Percentiles rank a stretch among this genome's conserved stretches.
phyloP scores from a whole-genome alignment of 2,113 vertebrate genomes.

The Leucoraja erinaceus region DNA sequence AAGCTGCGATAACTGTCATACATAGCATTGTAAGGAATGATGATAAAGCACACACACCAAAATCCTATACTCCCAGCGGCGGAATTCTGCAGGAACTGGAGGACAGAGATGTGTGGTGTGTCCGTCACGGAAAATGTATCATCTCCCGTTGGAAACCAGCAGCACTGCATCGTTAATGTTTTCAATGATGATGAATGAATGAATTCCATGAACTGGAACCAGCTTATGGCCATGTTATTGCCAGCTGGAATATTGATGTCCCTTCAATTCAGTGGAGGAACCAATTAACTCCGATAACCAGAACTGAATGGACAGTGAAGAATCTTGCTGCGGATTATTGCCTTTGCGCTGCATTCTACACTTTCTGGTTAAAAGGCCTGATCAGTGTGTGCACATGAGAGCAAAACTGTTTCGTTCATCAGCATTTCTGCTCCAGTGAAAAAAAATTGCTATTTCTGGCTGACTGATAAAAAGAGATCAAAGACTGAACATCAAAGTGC shows the following conservation, averaged over 20 bases:
- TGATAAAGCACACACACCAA: too few relatives aligned
- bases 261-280: neutral
- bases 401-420: neutral
- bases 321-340: neutral
- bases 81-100: too few relatives aligned
- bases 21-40: too few relatives aligned
- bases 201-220: neutral
- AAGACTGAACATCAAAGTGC: neutral
- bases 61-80: too few relatives aligned
- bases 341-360: neutral
- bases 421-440: neutral
- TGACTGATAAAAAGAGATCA: constrained; percentile 18
- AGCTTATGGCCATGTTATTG: neutral
- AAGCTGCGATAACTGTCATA: too few relatives aligned
- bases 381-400: neutral
- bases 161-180: too few relatives aligned
- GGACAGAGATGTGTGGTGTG: too few relatives aligned
- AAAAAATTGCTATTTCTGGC: neutral
- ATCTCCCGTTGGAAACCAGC: too few relatives aligned
- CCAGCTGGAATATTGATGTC: neutral
- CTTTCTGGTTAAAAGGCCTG: neutral
- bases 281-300: neutral
- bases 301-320: neutral
- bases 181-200: too few relatives aligned
- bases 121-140: too few relatives aligned